Base-by-base conservation (phyloP, 2,113 vertebrate species). In the Stomatorhinus ivindoensis region DNA sequence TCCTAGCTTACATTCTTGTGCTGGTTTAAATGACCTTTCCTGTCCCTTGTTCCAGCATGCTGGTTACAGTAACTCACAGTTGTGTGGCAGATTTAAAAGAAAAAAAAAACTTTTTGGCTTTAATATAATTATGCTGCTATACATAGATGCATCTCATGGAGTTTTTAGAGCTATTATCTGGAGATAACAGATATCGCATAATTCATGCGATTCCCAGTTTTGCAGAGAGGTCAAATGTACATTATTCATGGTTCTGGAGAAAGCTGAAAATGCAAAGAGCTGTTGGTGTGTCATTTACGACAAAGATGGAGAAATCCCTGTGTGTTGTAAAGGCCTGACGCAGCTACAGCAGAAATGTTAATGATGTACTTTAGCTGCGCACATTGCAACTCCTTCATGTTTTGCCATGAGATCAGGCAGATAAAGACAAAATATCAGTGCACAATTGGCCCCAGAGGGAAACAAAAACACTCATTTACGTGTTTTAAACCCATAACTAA, bases 371-470 rank as follows among this genome's bases (percentile, higher is more conserved):
- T 80, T 69, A 69, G 27, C 24, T 76, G 15, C 2, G 15, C 73
- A 42, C 31, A 42, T 15, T 27, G n/a, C 13, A 31, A 42, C 15
- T 76, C 31, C 31, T 73, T 73, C 35, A 83, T 44, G 80, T 83
- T 46, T 83, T 46, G 19, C 47, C 39, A 24, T 50, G 89, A 91
- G 58, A 90, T 61, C 31, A 82, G 82, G 44, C 82, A 84, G 42
- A 58, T 69, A 73, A 91, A 83, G 88, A 90, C 88, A 65, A 90
- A 42, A 90, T 91, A 91, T 89, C 51, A 69, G 84, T 82, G 87
- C 90, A 94, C 35, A 92, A 93, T 94, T 95, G 95, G 94, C 95
- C 94, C 95, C 91, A 35, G 90, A 50, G n/a, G 39, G 90, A 87
- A 69, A 39, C 21, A n/a, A 39, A 88, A 76, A 89, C 53, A 61